These are phyloP conservation scores for Pipra filicauda DNA, from an alignment of 2,113 vertebrate genomes.

Conservation along the genomic window DNA sequence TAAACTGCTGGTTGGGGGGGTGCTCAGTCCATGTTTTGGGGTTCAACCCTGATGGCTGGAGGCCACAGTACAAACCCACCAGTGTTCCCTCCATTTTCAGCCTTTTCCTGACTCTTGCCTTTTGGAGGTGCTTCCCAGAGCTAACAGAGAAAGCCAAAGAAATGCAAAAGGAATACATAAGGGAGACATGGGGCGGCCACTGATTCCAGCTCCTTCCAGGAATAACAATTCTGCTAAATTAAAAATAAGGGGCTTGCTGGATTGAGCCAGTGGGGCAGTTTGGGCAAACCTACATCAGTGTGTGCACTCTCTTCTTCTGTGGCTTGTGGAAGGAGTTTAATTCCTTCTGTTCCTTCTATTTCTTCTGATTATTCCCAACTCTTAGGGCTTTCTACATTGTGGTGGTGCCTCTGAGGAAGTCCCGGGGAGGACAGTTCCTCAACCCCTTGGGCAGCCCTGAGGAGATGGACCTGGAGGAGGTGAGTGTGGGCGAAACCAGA, in stretches of 20 bases:
- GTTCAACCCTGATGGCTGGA: background rate
- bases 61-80: background rate
- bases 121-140: background rate
- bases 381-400: constrained; percentile 89
- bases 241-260: background rate
- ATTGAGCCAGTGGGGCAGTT: background rate
- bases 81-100: background rate
- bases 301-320: background rate
- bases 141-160: background rate
- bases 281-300: background rate
- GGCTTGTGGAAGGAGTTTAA: background rate
- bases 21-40: background rate
- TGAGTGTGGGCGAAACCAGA: constrained; percentile 48
- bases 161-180: background rate
- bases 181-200: background rate
- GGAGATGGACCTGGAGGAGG: constrained; percentile 96
- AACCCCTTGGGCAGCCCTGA: constrained; percentile 86
- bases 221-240: background rate
- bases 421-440: constrained; percentile 78
- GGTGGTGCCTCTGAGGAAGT: constrained; percentile 88
- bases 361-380: background rate
- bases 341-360: background rate
- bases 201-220: background rate
- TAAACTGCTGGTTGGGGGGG: background rate
- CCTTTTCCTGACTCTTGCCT: background rate